phyloP scores from a whole-genome alignment of 1,140 invertebrate genomes.

The Araneus ventricosus region DNA sequence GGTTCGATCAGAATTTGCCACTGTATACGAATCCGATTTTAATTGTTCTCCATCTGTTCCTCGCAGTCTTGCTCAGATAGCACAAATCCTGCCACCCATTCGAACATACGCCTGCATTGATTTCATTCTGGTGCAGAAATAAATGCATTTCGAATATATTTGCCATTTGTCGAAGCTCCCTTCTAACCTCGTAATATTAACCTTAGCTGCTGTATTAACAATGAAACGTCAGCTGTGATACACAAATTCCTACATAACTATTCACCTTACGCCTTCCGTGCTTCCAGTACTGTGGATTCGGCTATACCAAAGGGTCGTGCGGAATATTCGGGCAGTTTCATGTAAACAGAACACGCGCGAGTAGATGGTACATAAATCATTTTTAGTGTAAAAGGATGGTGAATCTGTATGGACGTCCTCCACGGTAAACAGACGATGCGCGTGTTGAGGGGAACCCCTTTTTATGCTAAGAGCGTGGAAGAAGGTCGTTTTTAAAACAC shows the following conservation, averaged over 20 bases:
- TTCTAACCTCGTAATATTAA: too few species aligned
- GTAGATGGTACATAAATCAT: conserved; percentile 28
- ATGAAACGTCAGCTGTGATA: not conserved
- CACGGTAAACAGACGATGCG: conserved; percentile 38
- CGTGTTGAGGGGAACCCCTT: conserved; percentile 16
- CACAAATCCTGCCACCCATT: not conserved
- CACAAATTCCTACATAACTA: not conserved
- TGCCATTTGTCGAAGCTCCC: not conserved
- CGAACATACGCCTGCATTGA: not conserved
- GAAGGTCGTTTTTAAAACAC: conserved; percentile 40
- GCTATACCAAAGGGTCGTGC: not conserved
- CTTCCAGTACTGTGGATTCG: not conserved
- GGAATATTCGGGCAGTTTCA: not conserved
- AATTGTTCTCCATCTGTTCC: too few species aligned
- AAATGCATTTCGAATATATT: not conserved
- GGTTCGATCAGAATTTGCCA: too few species aligned
- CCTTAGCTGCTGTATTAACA: not conserved
- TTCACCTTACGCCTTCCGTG: not conserved
- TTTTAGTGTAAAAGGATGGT: not conserved
- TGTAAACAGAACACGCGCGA: conserved; percentile 20
- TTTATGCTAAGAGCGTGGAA: not conserved
- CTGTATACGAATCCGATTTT: too few species aligned
- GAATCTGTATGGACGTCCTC: not conserved
- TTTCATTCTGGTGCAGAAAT: not conserved
- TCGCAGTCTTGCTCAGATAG: too few species aligned